Conservation (phyloP, 2,113 vertebrate genomes). For the Phalacrocorax carbo region DNA sequence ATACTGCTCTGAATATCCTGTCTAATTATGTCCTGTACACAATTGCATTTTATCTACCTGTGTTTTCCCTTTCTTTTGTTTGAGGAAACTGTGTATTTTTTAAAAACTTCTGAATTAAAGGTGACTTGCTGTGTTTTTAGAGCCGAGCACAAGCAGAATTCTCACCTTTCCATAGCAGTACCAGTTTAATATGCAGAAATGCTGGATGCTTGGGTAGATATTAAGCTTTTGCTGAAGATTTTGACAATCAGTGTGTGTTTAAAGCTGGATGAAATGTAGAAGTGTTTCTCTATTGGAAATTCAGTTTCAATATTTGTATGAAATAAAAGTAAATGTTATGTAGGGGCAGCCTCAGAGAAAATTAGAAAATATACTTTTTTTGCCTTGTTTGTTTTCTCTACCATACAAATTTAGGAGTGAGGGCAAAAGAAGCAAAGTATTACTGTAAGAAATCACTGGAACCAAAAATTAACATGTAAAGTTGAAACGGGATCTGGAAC, state of each 20-base stretch:
- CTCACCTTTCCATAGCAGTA: not conserved
- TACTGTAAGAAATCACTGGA: not conserved
- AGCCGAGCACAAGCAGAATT: not conserved
- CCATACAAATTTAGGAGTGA: fast-evolving
- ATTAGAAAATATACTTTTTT: not conserved
- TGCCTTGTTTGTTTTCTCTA: not conserved
- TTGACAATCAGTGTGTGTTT: not conserved
- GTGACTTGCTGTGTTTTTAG: not conserved
- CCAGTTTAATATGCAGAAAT: not conserved
- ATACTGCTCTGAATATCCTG: not conserved
- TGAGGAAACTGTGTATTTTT: not conserved
- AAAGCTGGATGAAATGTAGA: not conserved
- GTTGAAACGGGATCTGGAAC: not conserved
- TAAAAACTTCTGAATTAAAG: not conserved
- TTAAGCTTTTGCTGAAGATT: not conserved
- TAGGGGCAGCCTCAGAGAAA: not conserved
- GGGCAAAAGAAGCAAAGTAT: not conserved
- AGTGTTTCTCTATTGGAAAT: not conserved
- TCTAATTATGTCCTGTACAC: not conserved
- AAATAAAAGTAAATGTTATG: not conserved
- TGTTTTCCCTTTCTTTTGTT: not conserved
- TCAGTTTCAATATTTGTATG: not conserved
- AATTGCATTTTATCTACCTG: not conserved
- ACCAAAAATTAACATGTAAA: not conserved
- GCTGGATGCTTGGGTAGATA: not conserved